phyloP scores from a whole-genome alignment of 2,888 invertebrate genomes.

The Xestia xanthographa region DNA sequence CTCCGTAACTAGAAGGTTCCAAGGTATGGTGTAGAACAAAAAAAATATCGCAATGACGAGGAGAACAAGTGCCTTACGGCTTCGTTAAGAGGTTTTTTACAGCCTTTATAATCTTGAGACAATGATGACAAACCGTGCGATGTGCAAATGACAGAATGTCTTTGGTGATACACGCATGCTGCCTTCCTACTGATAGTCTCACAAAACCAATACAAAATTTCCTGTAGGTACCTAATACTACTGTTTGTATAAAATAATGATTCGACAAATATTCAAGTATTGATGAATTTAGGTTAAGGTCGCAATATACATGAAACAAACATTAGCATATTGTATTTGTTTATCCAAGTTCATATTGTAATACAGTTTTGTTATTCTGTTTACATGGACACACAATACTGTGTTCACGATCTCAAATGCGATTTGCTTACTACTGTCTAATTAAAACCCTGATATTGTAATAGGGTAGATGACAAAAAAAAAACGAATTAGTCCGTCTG shows the following conservation, averaged over 20 bases:
- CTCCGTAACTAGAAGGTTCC: too few relatives aligned
- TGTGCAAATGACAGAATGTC: slow-evolving; percentile 78
- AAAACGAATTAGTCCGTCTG: too few relatives aligned
- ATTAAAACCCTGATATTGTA: background rate
- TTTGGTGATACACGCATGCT: slow-evolving; percentile 83
- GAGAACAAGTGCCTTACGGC: too few relatives aligned
- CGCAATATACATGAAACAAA: background rate
- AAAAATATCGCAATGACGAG: too few relatives aligned
- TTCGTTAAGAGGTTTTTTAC: too few relatives aligned
- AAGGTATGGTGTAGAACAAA: too few relatives aligned
- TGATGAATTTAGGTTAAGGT: slow-evolving; percentile 8
- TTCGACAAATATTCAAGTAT: background rate
- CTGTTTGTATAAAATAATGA: background rate
- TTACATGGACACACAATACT: background rate
- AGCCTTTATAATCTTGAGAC: slow-evolving; percentile 6
- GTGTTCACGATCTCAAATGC: background rate
- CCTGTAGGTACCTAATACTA: too few relatives aligned
- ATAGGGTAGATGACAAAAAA: too few relatives aligned
- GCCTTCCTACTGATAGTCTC: slow-evolving; percentile 82
- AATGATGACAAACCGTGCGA: slow-evolving; percentile 81
- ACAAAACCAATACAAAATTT: background rate
- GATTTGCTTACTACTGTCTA: background rate
- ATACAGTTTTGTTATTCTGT: background rate
- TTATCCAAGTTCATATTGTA: background rate
- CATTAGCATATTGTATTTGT: slow-evolving; percentile 21